phyloP scores from a whole-genome alignment of 1,140 invertebrate species.

The Drosophila nigromelanica region DNA sequence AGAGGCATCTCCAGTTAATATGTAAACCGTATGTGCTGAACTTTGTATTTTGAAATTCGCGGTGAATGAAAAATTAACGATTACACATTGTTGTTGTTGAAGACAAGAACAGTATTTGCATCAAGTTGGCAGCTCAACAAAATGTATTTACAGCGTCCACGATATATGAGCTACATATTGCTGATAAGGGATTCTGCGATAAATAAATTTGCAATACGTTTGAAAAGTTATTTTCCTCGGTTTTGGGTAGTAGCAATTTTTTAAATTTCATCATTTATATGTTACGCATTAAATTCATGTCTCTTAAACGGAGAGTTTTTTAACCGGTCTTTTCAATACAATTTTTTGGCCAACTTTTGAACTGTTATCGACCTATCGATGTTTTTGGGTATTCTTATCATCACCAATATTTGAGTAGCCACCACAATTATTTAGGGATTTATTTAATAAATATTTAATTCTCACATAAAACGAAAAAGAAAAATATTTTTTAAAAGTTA shows the following conservation, averaged over 20 bases:
- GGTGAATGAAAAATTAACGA: constrained; percentile 1
- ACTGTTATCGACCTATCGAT: constrained; percentile 1
- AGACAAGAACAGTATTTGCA: no score
- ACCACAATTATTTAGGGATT: constrained; percentile 31
- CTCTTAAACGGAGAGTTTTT: not conserved
- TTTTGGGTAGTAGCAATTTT: no score
- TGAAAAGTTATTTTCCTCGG: no score
- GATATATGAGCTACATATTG: not conserved
- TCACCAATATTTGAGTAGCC: constrained; percentile 29
- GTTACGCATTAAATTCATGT: not conserved
- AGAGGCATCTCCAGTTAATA: not conserved
- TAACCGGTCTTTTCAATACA: not conserved
- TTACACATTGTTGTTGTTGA: not conserved
- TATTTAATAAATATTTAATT: constrained; percentile 19
- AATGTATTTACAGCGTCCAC: no score
- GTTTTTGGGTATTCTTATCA: not conserved
- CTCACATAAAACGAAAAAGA: not conserved
- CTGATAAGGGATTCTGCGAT: no score
- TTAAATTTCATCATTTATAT: no score
- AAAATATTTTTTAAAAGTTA: not conserved
- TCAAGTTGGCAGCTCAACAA: constrained; percentile 25
- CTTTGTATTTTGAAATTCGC: constrained; percentile 11
- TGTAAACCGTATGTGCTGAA: no score
- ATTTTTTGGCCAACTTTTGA: not conserved
- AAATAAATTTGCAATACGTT: no score